Conservation (phyloP, 2,113 vertebrate genomes). For the Myotis davidii region DNA sequence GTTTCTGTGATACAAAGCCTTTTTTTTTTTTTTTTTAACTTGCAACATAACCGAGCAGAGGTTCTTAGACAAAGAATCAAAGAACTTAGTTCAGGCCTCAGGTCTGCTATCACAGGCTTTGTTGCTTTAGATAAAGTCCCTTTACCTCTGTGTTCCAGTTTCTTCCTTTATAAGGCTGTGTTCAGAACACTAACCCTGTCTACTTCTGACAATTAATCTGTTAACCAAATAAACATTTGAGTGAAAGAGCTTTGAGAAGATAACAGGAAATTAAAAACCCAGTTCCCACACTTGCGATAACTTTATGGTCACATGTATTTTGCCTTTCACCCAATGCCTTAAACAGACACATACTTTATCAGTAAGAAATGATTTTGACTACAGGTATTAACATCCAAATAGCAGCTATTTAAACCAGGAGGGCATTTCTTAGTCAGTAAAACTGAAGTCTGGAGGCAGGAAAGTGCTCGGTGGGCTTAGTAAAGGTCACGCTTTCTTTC, state of each 20-base stretch:
- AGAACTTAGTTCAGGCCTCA: neutral
- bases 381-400: neutral
- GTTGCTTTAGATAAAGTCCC: neutral
- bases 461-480: neutral
- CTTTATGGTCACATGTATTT: neutral
- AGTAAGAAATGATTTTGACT: neutral
- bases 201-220: neutral
- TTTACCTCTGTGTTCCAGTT: neutral
- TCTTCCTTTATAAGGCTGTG: neutral
- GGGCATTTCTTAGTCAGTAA: neutral
- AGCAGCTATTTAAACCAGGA: neutral
- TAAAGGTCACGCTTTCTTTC: neutral
- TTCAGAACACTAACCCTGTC: neutral
- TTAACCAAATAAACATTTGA: slow-evolving; percentile 15
- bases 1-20: neutral
- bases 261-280: neutral
- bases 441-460: neutral
- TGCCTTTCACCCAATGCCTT: neutral
- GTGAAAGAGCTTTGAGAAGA: neutral
- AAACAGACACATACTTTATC: neutral
- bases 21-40: slow-evolving; percentile 17
- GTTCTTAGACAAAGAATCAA: neutral
- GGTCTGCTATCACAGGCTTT: neutral
- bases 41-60: neutral
- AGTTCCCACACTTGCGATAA: neutral